Evolutionary conservation across 2,888 invertebrate species (phyloP).

Genomic region (Athalia rosae): DNA sequence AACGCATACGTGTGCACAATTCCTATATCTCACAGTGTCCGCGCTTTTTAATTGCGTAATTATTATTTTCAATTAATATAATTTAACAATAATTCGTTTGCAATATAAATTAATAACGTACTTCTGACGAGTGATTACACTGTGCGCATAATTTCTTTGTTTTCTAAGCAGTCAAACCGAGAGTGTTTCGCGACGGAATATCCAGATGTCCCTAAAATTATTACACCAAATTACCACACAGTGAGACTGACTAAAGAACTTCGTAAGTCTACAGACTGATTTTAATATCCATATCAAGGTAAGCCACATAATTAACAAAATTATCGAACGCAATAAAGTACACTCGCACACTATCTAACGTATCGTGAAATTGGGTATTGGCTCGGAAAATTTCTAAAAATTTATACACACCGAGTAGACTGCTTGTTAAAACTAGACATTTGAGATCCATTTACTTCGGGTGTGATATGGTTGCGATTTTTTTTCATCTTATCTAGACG

Average conservation of each 20-base stretch:
- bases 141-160: not conserved
- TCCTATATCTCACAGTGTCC: not conserved
- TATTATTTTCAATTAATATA: not conserved
- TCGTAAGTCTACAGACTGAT: not conserved
- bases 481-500: not conserved
- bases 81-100: conserved; percentile 12
- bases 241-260: not conserved
- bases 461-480: not conserved
- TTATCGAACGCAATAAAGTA: conserved; percentile 20
- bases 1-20: conserved; percentile 7
- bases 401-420: conserved; percentile 1
- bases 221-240: not conserved
- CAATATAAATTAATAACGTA: not conserved
- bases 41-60: not conserved
- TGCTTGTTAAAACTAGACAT: not conserved
- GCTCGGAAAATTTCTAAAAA: not conserved
- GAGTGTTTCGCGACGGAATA: too few relatives aligned
- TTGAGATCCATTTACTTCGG: not conserved
- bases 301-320: conserved; percentile 6
- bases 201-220: not conserved
- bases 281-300: conserved; percentile 8
- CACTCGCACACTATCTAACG: conserved; percentile 6
- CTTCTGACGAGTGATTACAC: not conserved
- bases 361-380: conserved; percentile 15
- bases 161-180: not conserved